Evolutionary conservation across 1,140 invertebrate genomes (phyloP), one percentile per base, ranked within the genome.

Genomic region (Phthorimaea operculella): DNA sequence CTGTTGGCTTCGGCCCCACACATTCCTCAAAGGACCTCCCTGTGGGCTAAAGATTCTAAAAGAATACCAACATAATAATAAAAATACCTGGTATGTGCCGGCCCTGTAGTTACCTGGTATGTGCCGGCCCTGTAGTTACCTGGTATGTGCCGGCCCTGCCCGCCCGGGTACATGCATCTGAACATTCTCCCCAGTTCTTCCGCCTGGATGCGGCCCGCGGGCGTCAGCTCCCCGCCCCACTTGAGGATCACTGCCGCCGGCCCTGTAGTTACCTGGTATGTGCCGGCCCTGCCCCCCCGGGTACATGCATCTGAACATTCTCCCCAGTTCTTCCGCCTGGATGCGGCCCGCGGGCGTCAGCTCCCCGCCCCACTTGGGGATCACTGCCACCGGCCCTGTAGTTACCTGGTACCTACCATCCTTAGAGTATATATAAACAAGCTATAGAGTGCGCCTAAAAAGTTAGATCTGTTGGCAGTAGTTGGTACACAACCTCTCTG

Each of bases 221-320:
- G 96, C n/a, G 98, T 99, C 65, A 99, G 83, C 86, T 99, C 98
- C 33, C 98, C 98, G 55, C 98, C 98, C 98, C 98, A 99, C 88
- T 99, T 99, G 28, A 99, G 86, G 63, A 99, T 99, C 39, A 99
- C 86, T 12, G 98, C 94, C 44, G 98, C 83, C 0, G 95, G n/a
- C n/a, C n/a, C n/a, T 28, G 21, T 28, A 28, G 21, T 28, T 28
- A 6, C n/a, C 80, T 15, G 80, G 74, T 56, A 92, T 89, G 78
- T 94, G 92, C 78, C 92, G 90, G 85, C 93, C 93, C 90, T 95
- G 93, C 66, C 93, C 93, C 21, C 93, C 93, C 8, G 93, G 98
- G 87, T 99, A 99, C 92, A 99, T 98, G 89, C 97, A 99, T 52
- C 98, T 90, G 87, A 99, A 99, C 70, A 99, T 97, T 62, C 97